phyloP scores from a whole-genome alignment of 2,113 vertebrate species.

The Anolis sagrei region DNA sequence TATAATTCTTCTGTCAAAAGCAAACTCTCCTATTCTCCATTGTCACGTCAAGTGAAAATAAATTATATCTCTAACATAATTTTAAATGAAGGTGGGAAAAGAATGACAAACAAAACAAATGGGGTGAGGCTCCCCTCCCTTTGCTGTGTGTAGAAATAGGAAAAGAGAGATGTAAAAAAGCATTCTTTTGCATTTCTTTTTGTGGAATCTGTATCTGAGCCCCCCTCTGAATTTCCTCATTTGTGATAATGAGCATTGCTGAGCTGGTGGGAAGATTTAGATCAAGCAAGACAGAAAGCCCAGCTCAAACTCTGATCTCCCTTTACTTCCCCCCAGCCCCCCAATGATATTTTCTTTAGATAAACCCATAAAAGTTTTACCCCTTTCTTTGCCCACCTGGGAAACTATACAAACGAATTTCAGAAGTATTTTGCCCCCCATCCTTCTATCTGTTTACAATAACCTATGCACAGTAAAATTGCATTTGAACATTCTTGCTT shows the following conservation, averaged over 20 bases:
- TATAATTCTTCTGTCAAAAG: background rate
- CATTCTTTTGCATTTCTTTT: conserved; percentile 58
- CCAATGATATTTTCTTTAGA: conserved; percentile 33
- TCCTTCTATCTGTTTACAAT: conserved; percentile 48
- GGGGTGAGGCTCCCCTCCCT: no score
- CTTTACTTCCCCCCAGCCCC: conserved; percentile 42
- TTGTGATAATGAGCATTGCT: conserved; percentile 61
- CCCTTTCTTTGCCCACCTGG: conserved; percentile 18
- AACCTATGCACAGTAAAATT: conserved; percentile 37
- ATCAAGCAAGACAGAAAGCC: conserved; percentile 56
- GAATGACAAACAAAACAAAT: conserved; percentile 22
- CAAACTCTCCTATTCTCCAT: conserved; percentile 28
- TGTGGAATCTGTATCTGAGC: conserved; percentile 44
- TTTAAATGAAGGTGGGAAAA: conserved; percentile 15
- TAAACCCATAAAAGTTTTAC: conserved; percentile 38
- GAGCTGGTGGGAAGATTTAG: conserved; percentile 61
- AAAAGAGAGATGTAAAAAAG: conserved; percentile 44
- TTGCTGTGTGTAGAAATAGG: background rate
- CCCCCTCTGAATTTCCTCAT: conserved; percentile 64
- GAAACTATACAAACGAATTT: conserved; percentile 38
- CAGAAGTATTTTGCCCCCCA: conserved; percentile 36
- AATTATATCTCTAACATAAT: background rate
- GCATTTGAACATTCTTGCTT: conserved; percentile 29
- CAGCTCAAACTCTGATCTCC: conserved; percentile 55
- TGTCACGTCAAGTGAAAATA: background rate